Evolutionary conservation across 1,140 invertebrate species (phyloP), one percentile per base, ranked within the genome.

Genomic region (Dolichoris vasculosae): DNA sequence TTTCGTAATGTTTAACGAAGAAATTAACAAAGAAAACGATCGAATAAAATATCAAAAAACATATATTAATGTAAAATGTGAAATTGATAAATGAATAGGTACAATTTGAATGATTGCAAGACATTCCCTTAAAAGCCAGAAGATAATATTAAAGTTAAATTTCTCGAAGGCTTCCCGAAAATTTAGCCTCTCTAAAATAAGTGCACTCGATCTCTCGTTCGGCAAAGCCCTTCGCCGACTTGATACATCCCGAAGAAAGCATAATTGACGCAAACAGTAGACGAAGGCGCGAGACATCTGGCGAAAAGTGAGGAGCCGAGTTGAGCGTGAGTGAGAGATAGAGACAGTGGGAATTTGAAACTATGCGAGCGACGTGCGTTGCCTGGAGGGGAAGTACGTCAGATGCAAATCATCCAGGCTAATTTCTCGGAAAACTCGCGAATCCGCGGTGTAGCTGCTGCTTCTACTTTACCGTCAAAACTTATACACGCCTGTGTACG

Each of bases 331-430:
- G n/a, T 20, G 48, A 46, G 75, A 30, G 46, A 55, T 0, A 32
- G 48, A 48, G 48, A 77, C n/a, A 35, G 40, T 46, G 80, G 87
- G 84, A 90, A 89, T 89, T 90, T 48, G 63, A 43, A 90, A 91
- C 90, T 90, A 92, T 93, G 91, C 87, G 89, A 90, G 89, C 90
- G 90, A 92, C 91, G 91, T 90, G 88, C 90, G 91, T 90, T 89
- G 89, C 91, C 89, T 89, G 86, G 88, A 89, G 89, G 90, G 87
- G 87, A 67, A 82, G 87, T 87, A 92, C 91, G 92, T 93, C 92
- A 92, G 91, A 93, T 92, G 92, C 92, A 92, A 93, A 92, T 93
- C 91, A 92, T 90, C 89, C 88, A 88, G 88, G 90, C 91, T 92
- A 93, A 93, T 92, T 93, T 92, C 90, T 91, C 90, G 91, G 90